phyloP scores from a whole-genome alignment of 1,140 invertebrate genomes.

The Papilio glaucus region DNA sequence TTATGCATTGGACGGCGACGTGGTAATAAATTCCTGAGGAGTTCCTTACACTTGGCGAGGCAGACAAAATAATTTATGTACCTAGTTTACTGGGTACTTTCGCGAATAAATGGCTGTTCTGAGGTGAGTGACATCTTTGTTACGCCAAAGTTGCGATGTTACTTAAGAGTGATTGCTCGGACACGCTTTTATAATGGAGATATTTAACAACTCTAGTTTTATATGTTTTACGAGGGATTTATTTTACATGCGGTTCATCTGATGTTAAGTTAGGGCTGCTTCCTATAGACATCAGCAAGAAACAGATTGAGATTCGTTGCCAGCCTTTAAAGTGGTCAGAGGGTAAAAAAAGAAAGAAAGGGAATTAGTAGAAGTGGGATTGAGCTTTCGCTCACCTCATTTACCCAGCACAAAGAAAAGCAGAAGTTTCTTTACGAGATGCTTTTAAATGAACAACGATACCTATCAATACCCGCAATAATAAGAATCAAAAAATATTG shows the following conservation, averaged over 20 bases:
- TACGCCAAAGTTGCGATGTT: constrained; percentile 50
- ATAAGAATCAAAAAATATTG: too few relatives aligned
- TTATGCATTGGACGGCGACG: constrained; percentile 45
- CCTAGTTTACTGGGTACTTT: constrained; percentile 80
- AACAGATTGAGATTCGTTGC: too few relatives aligned
- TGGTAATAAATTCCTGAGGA: constrained; percentile 77
- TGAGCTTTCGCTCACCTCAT: too few relatives aligned
- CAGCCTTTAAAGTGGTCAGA: too few relatives aligned
- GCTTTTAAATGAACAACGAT: too few relatives aligned
- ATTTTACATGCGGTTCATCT: neutral
- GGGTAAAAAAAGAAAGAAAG: too few relatives aligned
- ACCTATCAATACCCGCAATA: too few relatives aligned
- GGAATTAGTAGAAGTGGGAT: too few relatives aligned
- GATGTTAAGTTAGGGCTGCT: neutral
- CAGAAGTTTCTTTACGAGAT: too few relatives aligned
- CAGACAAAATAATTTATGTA: constrained; percentile 82
- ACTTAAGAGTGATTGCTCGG: constrained; percentile 49
- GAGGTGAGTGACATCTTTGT: constrained; percentile 80
- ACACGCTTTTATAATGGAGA: constrained; percentile 32
- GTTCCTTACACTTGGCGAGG: constrained; percentile 77
- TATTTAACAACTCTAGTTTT: constrained; percentile 1
- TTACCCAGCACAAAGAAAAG: too few relatives aligned
- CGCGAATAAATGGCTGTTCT: constrained; percentile 67
- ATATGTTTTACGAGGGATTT: neutral
- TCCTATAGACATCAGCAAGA: neutral